Percentiles rank a stretch among this genome's conserved stretches.
phyloP scores from a whole-genome alignment of 2,113 vertebrate species.

The Leucosticte australis region DNA sequence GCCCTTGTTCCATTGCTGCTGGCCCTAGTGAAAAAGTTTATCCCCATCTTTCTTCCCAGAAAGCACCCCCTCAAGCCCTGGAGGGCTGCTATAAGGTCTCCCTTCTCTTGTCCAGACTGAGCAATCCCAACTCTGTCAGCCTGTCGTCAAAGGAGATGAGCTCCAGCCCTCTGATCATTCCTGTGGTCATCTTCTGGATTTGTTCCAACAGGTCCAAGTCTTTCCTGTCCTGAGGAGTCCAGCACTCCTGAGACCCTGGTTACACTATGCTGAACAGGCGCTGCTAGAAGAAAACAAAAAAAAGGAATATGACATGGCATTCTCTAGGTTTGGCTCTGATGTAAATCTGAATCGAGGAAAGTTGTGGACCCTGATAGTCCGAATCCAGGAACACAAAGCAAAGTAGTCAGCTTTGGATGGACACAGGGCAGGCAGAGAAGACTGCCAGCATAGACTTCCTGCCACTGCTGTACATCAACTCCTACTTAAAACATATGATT shows the following conservation, averaged over 20 bases:
- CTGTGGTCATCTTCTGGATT: not conserved
- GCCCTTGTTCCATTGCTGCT: not conserved
- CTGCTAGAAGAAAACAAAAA: not conserved
- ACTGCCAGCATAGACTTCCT: not conserved
- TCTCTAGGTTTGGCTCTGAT: not conserved
- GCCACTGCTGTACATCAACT: not conserved
- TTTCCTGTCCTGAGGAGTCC: not conserved
- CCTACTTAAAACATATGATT: not conserved
- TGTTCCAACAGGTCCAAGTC: not conserved
- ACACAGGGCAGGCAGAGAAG: not conserved
- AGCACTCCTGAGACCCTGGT: not conserved
- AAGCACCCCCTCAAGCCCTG: not conserved
- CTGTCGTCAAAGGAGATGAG: rapidly evolving
- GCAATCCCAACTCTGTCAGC: not conserved
- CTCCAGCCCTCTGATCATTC: not conserved
- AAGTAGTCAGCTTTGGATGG: not conserved
- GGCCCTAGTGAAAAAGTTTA: not conserved
- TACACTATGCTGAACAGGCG: not conserved
- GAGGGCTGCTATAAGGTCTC: not conserved
- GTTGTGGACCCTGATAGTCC: not conserved
- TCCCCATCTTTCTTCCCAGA: not conserved
- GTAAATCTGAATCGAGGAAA: not conserved
- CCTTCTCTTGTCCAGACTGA: not conserved
- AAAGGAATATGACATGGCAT: not conserved
- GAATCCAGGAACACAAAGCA: not conserved